A percentile compares a stretch with the other conserved stretches of the same genome.
phyloP scores from a whole-genome alignment of 2,888 invertebrate species.

The Tipula confusa region DNA sequence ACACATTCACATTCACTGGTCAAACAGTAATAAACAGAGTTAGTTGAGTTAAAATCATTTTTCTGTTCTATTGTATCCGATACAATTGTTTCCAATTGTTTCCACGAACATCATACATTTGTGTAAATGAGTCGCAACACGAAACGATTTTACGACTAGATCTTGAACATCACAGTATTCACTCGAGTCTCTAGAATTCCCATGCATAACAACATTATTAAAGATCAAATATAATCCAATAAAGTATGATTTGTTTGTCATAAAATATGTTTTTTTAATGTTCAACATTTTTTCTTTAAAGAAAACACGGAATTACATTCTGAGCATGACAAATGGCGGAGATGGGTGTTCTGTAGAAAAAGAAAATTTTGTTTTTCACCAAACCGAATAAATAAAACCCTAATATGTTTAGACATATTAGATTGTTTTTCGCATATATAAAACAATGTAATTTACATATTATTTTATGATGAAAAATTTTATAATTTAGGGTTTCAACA shows the following conservation, averaged over 20 bases:
- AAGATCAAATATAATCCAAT: conserved; percentile 3
- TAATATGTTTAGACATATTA: conserved; percentile 12
- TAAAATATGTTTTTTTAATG: neutral
- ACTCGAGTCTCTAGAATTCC: neutral
- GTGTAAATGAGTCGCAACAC: neutral
- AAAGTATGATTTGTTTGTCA: neutral
- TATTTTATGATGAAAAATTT: neutral
- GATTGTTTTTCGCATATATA: neutral
- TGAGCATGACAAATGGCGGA: neutral
- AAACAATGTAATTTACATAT: neutral
- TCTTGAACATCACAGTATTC: neutral
- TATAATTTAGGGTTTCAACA: neutral
- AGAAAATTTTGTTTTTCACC: neutral
- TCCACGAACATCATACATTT: neutral
- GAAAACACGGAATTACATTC: neutral
- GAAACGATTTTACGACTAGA: neutral
- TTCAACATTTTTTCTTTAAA: neutral
- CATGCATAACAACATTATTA: neutral
- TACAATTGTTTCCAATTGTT: too few species aligned
- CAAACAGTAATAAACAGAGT: too few species aligned
- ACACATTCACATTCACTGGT: too few species aligned
- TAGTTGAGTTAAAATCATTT: neutral
- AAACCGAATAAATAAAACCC: neutral
- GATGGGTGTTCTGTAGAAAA: neutral
- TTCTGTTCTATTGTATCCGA: too few species aligned